Conservation (phyloP, 2,113 vertebrate genomes). For the Galbula dea region DNA sequence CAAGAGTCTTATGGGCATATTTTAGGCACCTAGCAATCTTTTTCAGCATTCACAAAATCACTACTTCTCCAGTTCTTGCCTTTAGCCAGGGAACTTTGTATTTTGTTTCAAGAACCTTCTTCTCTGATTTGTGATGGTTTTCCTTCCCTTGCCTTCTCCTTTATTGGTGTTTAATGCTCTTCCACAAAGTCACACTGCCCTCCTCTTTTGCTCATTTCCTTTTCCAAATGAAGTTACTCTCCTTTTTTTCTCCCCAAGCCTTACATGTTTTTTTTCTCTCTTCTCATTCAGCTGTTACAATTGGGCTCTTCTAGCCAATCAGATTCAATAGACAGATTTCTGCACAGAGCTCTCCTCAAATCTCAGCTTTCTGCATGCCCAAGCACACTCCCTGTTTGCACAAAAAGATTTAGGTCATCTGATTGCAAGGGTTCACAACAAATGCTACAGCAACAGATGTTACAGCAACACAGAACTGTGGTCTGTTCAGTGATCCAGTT, state of each 20-base stretch:
- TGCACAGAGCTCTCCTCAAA: background rate
- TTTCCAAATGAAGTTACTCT: background rate
- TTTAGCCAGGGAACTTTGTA: background rate
- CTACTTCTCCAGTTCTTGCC: background rate
- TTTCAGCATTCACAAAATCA: background rate
- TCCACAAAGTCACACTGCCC: background rate
- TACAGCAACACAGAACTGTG: background rate
- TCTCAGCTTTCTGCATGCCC: background rate
- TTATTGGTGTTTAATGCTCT: background rate
- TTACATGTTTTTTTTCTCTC: background rate
- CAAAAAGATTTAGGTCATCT: conserved; percentile 25
- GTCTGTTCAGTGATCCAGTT: background rate
- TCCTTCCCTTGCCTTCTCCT: background rate
- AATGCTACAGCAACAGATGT: conserved; percentile 34
- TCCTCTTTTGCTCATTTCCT: background rate
- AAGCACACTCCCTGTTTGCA: background rate
- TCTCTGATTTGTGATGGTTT: background rate
- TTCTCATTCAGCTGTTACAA: background rate
- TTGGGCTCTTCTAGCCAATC: background rate
- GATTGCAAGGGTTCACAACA: background rate
- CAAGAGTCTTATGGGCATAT: background rate
- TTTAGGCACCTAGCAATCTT: background rate
- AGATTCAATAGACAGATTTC: background rate
- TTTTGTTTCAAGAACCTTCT: background rate
- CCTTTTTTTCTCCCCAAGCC: background rate